A percentile compares a stretch with the other conserved stretches of the same genome.
phyloP scores from a whole-genome alignment of 2,113 vertebrate species.

The Ursus arctos region DNA sequence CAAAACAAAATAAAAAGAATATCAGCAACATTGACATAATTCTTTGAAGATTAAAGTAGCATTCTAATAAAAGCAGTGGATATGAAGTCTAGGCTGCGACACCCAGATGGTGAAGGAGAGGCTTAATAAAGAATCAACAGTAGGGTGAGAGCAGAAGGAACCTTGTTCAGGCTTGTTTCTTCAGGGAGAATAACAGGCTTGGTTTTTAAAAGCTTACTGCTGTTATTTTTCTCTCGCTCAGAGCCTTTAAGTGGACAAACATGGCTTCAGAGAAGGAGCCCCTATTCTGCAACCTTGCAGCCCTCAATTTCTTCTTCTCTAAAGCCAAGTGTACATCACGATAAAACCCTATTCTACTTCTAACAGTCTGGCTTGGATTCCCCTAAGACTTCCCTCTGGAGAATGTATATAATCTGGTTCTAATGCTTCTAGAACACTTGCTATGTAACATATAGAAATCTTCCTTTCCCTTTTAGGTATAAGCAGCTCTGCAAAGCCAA shows the following conservation, averaged over 20 bases:
- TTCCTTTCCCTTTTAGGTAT: neutral
- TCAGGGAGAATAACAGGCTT: neutral
- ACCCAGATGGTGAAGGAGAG: neutral
- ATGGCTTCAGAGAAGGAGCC: neutral
- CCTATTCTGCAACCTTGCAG: neutral
- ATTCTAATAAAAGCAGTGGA: neutral
- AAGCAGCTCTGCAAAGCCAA: neutral
- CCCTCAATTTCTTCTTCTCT: neutral
- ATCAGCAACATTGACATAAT: neutral
- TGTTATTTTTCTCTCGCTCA: neutral
- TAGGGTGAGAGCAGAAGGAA: neutral
- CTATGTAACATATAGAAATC: neutral
- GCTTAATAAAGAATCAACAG: neutral
- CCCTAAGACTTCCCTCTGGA: neutral
- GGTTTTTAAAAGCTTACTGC: neutral
- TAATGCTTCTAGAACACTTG: neutral
- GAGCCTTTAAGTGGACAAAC: neutral
- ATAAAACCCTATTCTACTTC: too few species aligned
- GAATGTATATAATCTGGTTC: neutral
- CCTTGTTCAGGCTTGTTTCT: neutral
- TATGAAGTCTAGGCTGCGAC: neutral
- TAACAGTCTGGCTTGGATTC: neutral
- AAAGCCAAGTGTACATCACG: neutral
- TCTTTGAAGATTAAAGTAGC: neutral
- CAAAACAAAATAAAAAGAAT: neutral